phyloP scores from a whole-genome alignment of 2,113 vertebrate species.

The Zosterops borbonicus region DNA sequence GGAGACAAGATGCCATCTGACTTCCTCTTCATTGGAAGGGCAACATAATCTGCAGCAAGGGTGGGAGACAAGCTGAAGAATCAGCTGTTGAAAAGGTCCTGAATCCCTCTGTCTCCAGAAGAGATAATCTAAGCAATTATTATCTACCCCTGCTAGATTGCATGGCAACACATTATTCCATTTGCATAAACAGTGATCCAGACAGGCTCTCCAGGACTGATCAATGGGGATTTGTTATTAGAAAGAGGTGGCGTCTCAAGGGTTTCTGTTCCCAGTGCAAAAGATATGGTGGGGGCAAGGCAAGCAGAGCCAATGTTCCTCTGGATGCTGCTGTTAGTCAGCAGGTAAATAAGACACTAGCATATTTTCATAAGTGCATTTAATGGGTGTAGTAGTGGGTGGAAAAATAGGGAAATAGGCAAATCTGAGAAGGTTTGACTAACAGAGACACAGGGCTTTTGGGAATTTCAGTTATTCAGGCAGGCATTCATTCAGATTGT shows the following conservation, averaged over 20 bases:
- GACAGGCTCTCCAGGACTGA: not conserved
- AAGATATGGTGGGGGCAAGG: not conserved
- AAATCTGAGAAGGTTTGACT: not conserved
- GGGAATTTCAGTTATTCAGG: not conserved
- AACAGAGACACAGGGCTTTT: not conserved
- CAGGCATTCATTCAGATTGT: not conserved
- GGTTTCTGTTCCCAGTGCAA: not conserved
- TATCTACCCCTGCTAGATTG: not conserved
- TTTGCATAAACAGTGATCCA: not conserved
- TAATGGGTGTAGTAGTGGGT: not conserved
- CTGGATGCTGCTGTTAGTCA: not conserved
- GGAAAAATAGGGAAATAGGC: not conserved
- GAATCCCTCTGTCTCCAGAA: not conserved
- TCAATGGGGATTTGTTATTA: not conserved
- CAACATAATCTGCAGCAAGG: not conserved
- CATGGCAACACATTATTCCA: not conserved
- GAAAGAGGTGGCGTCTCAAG: not conserved
- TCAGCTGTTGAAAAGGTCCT: not conserved
- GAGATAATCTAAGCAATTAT: not conserved
- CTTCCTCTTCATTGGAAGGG: slow-evolving; percentile 49
- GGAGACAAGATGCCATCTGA: slow-evolving; percentile 28
- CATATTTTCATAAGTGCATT: not conserved
- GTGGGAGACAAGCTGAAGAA: not conserved
- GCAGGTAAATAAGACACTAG: not conserved
- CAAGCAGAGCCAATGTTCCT: not conserved